Conservation (phyloP, 2,888 invertebrate species). For the Pegoplata infirma region DNA sequence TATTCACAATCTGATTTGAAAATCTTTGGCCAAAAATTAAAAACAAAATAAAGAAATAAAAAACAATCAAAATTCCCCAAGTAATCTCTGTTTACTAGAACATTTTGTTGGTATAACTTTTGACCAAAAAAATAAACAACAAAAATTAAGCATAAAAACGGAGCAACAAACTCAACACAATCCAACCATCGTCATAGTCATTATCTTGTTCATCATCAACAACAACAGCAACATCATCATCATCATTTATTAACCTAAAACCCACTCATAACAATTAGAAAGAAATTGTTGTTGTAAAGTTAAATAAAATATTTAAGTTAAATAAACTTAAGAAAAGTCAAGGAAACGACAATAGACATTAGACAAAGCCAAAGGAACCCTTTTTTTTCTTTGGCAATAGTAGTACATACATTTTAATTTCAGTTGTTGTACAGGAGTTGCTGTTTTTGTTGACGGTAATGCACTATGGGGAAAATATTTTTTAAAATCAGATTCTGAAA, state of each 20-base stretch:
- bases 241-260: constrained; percentile 41
- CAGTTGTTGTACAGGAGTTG: neutral
- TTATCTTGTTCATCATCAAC: neutral
- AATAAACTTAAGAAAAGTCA: constrained; percentile 15
- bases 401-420: neutral
- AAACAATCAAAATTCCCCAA: constrained; percentile 5
- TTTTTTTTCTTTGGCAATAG: neutral
- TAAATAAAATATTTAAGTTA: neutral
- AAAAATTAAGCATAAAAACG: neutral
- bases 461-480: no score
- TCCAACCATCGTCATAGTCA: neutral
- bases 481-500: no score
- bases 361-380: neutral
- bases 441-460: neutral
- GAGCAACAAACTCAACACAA: neutral
- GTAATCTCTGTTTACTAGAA: constrained; percentile 14
- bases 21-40: neutral
- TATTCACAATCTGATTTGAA: neutral
- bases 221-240: constrained; percentile 17
- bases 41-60: constrained; percentile 1
- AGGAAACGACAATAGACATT: constrained; percentile 6
- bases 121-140: constrained; percentile 4
- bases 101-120: constrained; percentile 4
- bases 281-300: constrained; percentile 11
- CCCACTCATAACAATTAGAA: constrained; percentile 33